Evolutionary conservation across 2,113 vertebrate species (phyloP).

Genomic region (Pardalotus punctatus): DNA sequence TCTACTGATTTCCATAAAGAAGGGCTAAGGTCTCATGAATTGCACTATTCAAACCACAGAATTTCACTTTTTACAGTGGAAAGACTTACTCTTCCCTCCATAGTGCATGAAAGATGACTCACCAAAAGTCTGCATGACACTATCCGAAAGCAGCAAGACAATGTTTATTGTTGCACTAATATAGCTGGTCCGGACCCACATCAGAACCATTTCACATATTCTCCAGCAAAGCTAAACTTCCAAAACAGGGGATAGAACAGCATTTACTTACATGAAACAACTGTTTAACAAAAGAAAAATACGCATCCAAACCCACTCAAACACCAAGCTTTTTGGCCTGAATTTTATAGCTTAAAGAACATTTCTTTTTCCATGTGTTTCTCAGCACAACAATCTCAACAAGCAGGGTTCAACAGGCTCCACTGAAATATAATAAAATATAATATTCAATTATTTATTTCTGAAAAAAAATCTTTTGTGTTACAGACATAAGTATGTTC

Average conservation of each 20-base stretch:
- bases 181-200: neutral
- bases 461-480: neutral
- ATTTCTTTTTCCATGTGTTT: neutral
- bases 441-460: neutral
- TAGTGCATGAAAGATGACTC: neutral
- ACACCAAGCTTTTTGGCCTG: neutral
- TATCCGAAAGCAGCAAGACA: neutral
- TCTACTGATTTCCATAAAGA: neutral
- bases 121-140: neutral
- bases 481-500: neutral
- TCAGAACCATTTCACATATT: neutral
- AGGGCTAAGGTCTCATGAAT: neutral
- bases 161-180: neutral
- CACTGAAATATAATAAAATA: neutral
- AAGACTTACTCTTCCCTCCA: neutral
- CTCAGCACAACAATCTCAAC: neutral
- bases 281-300: neutral
- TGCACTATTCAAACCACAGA: neutral
- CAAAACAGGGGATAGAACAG: neutral
- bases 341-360: neutral
- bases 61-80: slow-evolving; percentile 12
- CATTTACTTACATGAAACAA: neutral
- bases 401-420: neutral
- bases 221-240: neutral
- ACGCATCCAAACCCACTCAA: neutral